Evolutionary conservation across 2,888 invertebrate species (phyloP).

Genomic region (Sesia apiformis): DNA sequence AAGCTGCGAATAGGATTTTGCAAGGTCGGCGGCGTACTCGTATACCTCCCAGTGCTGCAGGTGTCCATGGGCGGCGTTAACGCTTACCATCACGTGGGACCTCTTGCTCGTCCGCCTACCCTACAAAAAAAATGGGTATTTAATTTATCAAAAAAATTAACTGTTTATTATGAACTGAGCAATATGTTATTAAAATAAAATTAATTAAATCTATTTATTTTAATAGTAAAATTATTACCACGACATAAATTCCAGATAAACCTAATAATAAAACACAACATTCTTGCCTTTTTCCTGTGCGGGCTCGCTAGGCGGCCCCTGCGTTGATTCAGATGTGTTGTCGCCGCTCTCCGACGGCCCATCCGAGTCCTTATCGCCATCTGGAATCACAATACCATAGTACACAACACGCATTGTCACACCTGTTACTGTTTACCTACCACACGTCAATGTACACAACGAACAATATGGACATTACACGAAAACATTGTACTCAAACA

Average conservation of each 20-base stretch:
- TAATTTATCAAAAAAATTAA: too few species aligned
- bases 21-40: too few species aligned
- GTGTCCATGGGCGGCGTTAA: too few species aligned
- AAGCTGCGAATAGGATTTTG: too few species aligned
- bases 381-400: constrained; percentile 36
- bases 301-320: constrained; percentile 57
- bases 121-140: too few species aligned
- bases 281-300: constrained; percentile 65
- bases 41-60: too few species aligned
- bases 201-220: neutral
- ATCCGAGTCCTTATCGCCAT: constrained; percentile 71
- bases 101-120: too few species aligned
- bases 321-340: constrained; percentile 65
- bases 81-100: too few species aligned
- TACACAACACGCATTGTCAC: constrained; percentile 6
- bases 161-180: too few species aligned
- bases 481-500: neutral
- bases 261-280: neutral
- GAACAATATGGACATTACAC: neutral
- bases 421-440: constrained; percentile 22
- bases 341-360: constrained; percentile 70
- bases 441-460: constrained; percentile 14
- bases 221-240: too few species aligned
- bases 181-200: too few species aligned
- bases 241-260: neutral